phyloP scores from a whole-genome alignment of 2,113 vertebrate species.

The Carassius carassius region DNA sequence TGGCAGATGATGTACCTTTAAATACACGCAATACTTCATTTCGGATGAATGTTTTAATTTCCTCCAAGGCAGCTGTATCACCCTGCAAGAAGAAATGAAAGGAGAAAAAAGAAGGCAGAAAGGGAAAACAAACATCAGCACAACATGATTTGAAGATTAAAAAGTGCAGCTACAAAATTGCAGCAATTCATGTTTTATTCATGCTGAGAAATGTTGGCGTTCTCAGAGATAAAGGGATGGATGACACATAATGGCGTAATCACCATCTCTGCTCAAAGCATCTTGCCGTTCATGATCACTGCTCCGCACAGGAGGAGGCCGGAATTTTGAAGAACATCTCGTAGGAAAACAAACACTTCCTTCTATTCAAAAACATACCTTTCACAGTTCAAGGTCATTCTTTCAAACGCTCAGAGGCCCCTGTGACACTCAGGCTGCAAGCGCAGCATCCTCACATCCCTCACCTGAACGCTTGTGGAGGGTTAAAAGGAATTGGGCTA shows the following conservation, averaged over 20 bases:
- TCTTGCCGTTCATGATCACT: conserved; percentile 9
- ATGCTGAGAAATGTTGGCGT: conserved; percentile 29
- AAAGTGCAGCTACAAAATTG: conserved; percentile 54
- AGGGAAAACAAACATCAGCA: conserved; percentile 48
- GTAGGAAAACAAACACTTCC: conserved; percentile 29
- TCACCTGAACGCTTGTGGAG: neutral
- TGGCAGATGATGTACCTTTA: conserved; percentile 80
- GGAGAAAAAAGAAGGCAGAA: neutral
- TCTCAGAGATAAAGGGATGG: conserved; percentile 44
- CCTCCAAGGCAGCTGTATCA: conserved; percentile 83
- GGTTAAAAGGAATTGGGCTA: conserved; percentile 4
- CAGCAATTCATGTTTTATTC: conserved; percentile 52
- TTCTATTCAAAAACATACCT: conserved; percentile 25
- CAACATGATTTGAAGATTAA: conserved; percentile 53
- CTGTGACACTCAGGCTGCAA: neutral
- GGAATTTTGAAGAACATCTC: conserved; percentile 5
- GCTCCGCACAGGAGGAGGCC: conserved; percentile 3
- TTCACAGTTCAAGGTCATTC: conserved; percentile 13
- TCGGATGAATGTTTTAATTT: conserved; percentile 89
- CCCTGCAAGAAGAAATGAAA: conserved; percentile 70
- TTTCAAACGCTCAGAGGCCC: neutral
- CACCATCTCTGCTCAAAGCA: conserved; percentile 45
- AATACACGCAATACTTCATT: conserved; percentile 89
- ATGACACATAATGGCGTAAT: conserved; percentile 38
- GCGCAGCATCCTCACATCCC: neutral